phyloP scores from a whole-genome alignment of 2,888 invertebrate species.

The Slavum lentiscoides region DNA sequence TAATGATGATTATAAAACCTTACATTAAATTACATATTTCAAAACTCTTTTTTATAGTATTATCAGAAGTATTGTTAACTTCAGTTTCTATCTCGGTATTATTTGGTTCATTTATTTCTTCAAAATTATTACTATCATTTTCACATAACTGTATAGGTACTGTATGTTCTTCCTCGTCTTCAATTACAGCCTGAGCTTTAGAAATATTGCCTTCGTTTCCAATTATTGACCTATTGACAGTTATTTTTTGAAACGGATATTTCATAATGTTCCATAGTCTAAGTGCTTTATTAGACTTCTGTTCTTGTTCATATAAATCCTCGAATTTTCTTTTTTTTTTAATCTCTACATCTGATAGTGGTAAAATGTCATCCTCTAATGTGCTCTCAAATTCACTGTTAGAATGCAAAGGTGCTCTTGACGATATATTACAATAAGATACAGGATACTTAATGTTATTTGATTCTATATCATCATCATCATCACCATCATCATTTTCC shows the following conservation, averaged over 20 bases:
- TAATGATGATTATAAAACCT: background rate
- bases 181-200: constrained; percentile 1
- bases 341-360: background rate
- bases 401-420: constrained; percentile 46
- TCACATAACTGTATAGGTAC: background rate
- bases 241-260: constrained; percentile 40
- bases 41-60: constrained; percentile 7
- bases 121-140: constrained; percentile 1
- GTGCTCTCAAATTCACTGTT: constrained; percentile 8
- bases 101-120: background rate
- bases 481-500: background rate
- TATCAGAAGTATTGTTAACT: background rate
- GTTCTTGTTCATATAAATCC: constrained; percentile 21
- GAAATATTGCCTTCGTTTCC: constrained; percentile 22
- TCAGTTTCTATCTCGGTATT: background rate
- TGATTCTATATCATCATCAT: constrained; percentile 26
- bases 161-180: background rate
- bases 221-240: background rate
- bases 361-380: constrained; percentile 10
- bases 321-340: constrained; percentile 33
- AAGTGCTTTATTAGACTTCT: constrained; percentile 18
- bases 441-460: constrained; percentile 23
- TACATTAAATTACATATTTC: constrained; percentile 33
- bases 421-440: constrained; percentile 43
- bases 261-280: constrained; percentile 45